These are phyloP conservation scores for Ectobius pallidus DNA, from an alignment of 2,888 invertebrate species.

Conservation along the genomic window DNA sequence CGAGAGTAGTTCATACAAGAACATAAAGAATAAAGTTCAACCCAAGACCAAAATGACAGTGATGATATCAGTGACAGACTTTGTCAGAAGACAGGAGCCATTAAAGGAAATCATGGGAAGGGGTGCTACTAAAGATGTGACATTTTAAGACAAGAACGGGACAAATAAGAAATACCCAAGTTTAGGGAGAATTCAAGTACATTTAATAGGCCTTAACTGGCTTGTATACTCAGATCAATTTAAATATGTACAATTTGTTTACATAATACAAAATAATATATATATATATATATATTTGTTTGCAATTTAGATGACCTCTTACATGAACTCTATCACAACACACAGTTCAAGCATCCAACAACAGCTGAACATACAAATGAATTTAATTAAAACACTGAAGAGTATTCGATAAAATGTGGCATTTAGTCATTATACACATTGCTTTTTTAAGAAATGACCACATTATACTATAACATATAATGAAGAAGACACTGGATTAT, in stretches of 20 bases:
- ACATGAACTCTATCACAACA: constrained; percentile 22
- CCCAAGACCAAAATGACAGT: too few species aligned
- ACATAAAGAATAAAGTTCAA: too few species aligned
- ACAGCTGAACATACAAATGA: neutral
- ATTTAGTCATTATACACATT: neutral
- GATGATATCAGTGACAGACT: too few species aligned
- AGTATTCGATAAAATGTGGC: neutral
- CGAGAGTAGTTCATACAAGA: too few species aligned
- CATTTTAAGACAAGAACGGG: too few species aligned
- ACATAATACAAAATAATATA: constrained; percentile 32
- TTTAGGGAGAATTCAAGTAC: constrained; percentile 2
- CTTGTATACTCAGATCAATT: constrained; percentile 28
- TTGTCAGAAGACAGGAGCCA: too few species aligned
- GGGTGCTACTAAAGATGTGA: too few species aligned
- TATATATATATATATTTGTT: neutral
- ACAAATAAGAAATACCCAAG: neutral
- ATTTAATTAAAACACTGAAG: neutral
- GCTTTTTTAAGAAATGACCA: neutral
- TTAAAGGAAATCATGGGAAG: too few species aligned
- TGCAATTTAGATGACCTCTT: constrained; percentile 9
- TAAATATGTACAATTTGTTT: constrained; percentile 33
- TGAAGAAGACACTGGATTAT: constrained; percentile 9
- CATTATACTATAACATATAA: constrained; percentile 1
- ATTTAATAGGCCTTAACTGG: constrained; percentile 31
- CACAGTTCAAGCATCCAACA: constrained; percentile 26